Evolutionary conservation across 2,888 invertebrate species (phyloP).

Genomic region (Galeopsomyia nigrocyanea): DNA sequence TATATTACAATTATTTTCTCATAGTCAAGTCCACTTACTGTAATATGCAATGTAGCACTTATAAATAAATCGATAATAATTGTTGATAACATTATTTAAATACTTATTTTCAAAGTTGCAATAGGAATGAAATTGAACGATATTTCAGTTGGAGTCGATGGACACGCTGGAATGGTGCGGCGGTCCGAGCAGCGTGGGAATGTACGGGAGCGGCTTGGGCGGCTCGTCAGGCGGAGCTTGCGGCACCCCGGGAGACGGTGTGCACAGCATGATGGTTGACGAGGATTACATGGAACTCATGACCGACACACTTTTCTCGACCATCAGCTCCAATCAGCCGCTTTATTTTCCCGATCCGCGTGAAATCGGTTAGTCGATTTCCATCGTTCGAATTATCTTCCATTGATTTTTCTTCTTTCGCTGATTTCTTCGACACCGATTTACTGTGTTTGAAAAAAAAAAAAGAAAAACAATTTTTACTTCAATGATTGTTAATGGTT

Average conservation of each 20-base stretch:
- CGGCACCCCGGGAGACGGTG: slow-evolving; percentile 69
- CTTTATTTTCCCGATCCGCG: slow-evolving; percentile 97
- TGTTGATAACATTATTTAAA: too few species aligned
- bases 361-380: slow-evolving; percentile 84
- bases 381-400: background rate
- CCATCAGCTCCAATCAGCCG: slow-evolving; percentile 86
- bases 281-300: slow-evolving; percentile 89
- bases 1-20: too few species aligned
- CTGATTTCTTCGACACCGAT: too few species aligned
- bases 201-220: slow-evolving; percentile 57
- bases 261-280: slow-evolving; percentile 82
- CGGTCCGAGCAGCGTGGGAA: slow-evolving; percentile 58
- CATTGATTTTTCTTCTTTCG: too few species aligned
- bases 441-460: too few species aligned
- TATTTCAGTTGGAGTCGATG: slow-evolving; percentile 77
- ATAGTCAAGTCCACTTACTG: too few species aligned
- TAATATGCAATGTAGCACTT: too few species aligned
- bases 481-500: slow-evolving; percentile 52
- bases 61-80: too few species aligned
- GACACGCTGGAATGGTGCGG: slow-evolving; percentile 79
- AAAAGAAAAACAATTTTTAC: too few species aligned
- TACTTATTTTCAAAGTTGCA: too few species aligned
- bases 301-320: slow-evolving; percentile 92
- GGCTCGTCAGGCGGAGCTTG: slow-evolving; percentile 58
- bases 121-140: too few species aligned